These are phyloP conservation scores for Macropus fuliginosus DNA, from an alignment of 2,797 vertebrate species.

Conservation along the genomic window DNA sequence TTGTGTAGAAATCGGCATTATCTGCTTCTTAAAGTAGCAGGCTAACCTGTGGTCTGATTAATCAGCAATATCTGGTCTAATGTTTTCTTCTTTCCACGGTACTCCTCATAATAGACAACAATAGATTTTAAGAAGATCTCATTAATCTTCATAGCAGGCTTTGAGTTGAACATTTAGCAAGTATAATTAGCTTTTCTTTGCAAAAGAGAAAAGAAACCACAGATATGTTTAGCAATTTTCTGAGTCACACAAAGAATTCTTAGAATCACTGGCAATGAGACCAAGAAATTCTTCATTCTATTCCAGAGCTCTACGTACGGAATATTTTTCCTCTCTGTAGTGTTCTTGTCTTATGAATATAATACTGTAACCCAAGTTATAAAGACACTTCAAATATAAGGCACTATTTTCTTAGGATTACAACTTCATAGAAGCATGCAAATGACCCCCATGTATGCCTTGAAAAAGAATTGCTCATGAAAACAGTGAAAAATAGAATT, in stretches of 20 bases:
- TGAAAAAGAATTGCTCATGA: conserved; percentile 18
- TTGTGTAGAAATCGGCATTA: not conserved
- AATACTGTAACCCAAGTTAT: conserved; percentile 10
- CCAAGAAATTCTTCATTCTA: not conserved
- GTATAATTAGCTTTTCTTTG: conserved; percentile 12
- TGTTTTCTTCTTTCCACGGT: not conserved
- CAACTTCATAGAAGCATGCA: conserved; percentile 13
- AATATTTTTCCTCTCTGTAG: not conserved
- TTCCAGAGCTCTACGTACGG: not conserved
- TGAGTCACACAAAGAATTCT: conserved; percentile 6
- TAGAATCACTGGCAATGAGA: conserved; percentile 13
- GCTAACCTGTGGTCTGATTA: not conserved
- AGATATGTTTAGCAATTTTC: conserved; percentile 17
- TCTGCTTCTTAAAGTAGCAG: not conserved
- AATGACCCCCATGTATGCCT: conserved; percentile 5
- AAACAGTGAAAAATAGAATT: conserved; percentile 44
- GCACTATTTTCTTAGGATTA: not conserved
- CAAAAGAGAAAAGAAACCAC: not conserved
- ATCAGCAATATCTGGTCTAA: not conserved
- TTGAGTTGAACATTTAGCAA: not conserved
- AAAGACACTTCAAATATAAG: conserved; percentile 24
- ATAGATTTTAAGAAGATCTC: conserved; percentile 24
- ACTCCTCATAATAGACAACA: conserved; percentile 23
- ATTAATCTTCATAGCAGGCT: not conserved
- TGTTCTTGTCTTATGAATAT: conserved; percentile 26